Base-by-base conservation (phyloP, 2,113 vertebrate species). In the Propithecus coquereli region DNA sequence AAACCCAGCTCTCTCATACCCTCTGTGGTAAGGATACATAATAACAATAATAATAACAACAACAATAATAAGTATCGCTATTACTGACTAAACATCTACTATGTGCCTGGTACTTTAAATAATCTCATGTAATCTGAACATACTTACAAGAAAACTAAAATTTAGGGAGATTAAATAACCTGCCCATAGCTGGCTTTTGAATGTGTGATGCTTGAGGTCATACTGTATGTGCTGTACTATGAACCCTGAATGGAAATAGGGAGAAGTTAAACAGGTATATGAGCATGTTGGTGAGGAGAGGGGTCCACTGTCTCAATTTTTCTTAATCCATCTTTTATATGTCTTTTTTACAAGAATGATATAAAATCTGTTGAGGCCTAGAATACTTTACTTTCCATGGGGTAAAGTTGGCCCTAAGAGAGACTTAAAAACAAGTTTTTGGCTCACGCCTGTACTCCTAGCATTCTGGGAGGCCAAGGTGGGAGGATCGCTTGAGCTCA, bases 1-100 rank as follows among this genome's bases (percentile, higher is more conserved):
- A 99, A 99, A 99, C 99, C 13, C 99, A 99, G 96, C 99, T 99
- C 20, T 99, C 99, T 87, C 99, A 99, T 97, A 99, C 99, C 16
- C 99, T 99, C 43, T 99, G 99, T 98, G 99, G 99, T 99, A 98
- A 98, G 99, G 98, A 90, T 84, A 45, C 34, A 43, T 76, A 43
- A 34, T 66, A 90, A 92, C 34, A 76, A 50, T 6, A 70, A 30
- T 14, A 34, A 70, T 16, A 74, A 73, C 12, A 16, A 73, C 12
- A 16, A 32, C 3, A 73, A 45, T 88, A 88, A 74, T 83, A 59
- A 57, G 52, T 18, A 63, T 81, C 70, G 40, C 13, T 25, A n/a
- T 93, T n/a, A 66, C 3, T 88, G 80, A 47, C 23, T 91, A 43
- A 61, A 40, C 25, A 82, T 86, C 54, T 86, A 50, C 40, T 79